These are phyloP conservation scores for Crenuchus spilurus DNA, from an alignment of 2,797 vertebrate genomes.

Conservation along the genomic window DNA sequence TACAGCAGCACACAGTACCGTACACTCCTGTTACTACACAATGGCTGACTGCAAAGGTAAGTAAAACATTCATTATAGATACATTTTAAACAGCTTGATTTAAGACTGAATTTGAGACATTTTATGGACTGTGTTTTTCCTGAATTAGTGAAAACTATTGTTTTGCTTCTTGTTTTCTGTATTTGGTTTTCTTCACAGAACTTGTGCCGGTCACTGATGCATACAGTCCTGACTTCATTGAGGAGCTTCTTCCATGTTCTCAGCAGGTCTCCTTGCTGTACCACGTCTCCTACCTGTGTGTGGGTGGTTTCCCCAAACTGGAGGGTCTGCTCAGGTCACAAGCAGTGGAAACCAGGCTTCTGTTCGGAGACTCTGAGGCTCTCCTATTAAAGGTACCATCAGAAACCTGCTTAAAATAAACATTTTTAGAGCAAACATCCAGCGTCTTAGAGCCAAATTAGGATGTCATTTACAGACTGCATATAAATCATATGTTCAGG, in stretches of 20 bases:
- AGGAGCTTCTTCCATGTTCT: not conserved
- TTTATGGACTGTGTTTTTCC: not conserved
- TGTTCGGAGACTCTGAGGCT: not conserved
- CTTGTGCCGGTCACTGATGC: not conserved
- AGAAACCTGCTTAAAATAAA: too few species aligned
- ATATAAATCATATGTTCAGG: too few species aligned
- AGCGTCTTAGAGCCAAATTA: too few species aligned
- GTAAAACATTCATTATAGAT: not conserved
- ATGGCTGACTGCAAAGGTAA: not conserved
- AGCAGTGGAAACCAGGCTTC: not conserved
- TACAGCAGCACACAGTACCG: not conserved
- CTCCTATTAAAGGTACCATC: not conserved
- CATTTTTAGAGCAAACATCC: not conserved
- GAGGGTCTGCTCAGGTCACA: not conserved
- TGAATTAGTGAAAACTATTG: too few species aligned
- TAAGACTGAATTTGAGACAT: not conserved
- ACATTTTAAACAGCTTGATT: not conserved
- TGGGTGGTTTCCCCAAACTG: not conserved
- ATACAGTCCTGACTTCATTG: not conserved
- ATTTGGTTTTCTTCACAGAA: not conserved
- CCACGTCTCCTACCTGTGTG: slow-evolving; percentile 3
- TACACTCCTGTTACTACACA: not conserved
- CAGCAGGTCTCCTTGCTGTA: not conserved
- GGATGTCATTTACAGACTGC: too few species aligned
- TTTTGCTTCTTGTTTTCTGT: not conserved